phyloP scores from a whole-genome alignment of 53 echinoderm and acorn worm species.

The Apostichopus leukothele region DNA sequence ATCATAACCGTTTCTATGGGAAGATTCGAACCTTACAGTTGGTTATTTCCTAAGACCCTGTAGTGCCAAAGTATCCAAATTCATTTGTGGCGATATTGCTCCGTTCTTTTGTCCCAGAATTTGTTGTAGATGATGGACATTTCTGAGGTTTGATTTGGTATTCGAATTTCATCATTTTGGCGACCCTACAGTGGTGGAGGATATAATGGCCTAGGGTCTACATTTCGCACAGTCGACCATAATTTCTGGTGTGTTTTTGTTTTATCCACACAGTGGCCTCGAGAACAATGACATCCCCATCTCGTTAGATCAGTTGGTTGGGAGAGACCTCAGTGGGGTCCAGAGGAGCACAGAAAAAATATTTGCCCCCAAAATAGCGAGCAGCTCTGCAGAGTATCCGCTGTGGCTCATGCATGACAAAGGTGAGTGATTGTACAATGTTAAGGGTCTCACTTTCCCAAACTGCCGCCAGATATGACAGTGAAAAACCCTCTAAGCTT shows the following conservation, averaged over 20 bases:
- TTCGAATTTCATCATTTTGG: no score
- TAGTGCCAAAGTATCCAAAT: no score
- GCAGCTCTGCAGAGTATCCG: slow-evolving; percentile 2
- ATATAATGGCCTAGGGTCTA: no score
- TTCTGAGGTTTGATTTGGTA: no score
- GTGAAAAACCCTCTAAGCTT: not conserved
- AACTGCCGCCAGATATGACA: not conserved
- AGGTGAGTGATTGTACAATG: not conserved
- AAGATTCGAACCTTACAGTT: not conserved
- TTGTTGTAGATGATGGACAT: no score
- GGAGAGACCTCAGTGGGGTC: slow-evolving; percentile 51
- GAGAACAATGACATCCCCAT: slow-evolving; percentile 22
- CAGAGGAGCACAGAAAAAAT: slow-evolving; percentile 70
- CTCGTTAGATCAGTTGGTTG: slow-evolving; percentile 26
- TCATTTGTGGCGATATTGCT: no score
- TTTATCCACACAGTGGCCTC: slow-evolving; percentile 12
- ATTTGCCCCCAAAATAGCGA: slow-evolving; percentile 50
- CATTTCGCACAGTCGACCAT: no score
- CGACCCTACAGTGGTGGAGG: no score
- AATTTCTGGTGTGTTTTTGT: not conserved
- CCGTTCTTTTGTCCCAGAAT: no score
- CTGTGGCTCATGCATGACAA: slow-evolving; percentile 18
- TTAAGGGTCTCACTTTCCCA: no score
- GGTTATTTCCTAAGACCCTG: no score
- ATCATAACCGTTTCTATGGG: not conserved